Evolutionary conservation across 2,797 vertebrate species (phyloP), one percentile per base, ranked within the genome.

Genomic region (Apogon talboti): DNA sequence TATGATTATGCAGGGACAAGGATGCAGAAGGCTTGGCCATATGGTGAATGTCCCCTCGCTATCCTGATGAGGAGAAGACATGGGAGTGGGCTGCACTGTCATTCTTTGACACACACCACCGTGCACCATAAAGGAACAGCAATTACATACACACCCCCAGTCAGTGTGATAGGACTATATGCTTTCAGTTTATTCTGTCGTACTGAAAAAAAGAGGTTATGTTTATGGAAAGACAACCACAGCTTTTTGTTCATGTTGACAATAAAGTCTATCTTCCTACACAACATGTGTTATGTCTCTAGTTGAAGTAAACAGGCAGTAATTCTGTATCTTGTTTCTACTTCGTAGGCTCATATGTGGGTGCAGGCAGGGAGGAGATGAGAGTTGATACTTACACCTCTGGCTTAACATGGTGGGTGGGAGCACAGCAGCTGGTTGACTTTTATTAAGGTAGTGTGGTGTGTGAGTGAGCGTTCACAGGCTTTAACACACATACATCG

Each of bases 21-120:
- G 83, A 85, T 91, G 89, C 93, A 93, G 92, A 92, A 92, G 93
- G 92, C 85, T 49, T 48, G 81, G 84, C 92, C 93, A 94, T 94
- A 94, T 94, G 93, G 90, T 90, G 49, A 82, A 89, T 91, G 91
- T 94, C 92, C 91, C 81, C 76, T 85, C 83, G 40, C 69, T 75
- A 58, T 71, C 56, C 76, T 82, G 85, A 86, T 68, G 74, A 73
- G 72, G 78, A 76, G 71, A 80, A 74, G 84, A 64, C 78, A 78
- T 55, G 64, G 62, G 60, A 83, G 61, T 11, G 60, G 71, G 73
- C 76, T 54, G 63, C 62, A 38, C 86, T 88, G 89, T 90, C 88
- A 85, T 78, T 62, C 70, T 72, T 77, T 87, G 80, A 91, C 82
- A 87, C 63, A 60, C 11, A 28, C 76, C 63, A 59, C 56, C 11